Evolutionary conservation across 1,140 invertebrate species (phyloP).

Genomic region (Drosophila kepulauana): DNA sequence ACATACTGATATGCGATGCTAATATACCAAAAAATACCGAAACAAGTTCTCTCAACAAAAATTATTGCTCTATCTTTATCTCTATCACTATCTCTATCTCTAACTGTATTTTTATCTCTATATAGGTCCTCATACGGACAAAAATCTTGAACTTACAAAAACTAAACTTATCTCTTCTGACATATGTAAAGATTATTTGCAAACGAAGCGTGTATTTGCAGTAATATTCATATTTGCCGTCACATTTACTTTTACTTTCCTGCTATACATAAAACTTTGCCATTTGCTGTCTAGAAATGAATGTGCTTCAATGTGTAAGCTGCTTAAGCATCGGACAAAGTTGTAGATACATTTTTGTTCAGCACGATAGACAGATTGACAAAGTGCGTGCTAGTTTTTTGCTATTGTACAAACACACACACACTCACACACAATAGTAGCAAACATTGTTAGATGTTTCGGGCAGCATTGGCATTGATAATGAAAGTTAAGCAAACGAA

Average conservation of each 20-base stretch:
- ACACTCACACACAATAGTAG: not conserved
- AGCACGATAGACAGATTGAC: not conserved
- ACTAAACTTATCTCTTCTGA: too few relatives aligned
- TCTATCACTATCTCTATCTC: too few relatives aligned
- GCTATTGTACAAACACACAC: slow-evolving; percentile 17
- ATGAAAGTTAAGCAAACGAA: slow-evolving; percentile 58
- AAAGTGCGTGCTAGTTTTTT: slow-evolving; percentile 12
- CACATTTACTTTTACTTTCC: not conserved
- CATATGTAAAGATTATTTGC: too few relatives aligned
- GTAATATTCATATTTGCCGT: too few relatives aligned
- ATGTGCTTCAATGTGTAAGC: not conserved
- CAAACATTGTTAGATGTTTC: not conserved
- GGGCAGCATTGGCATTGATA: slow-evolving; percentile 65
- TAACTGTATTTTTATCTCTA: too few relatives aligned
- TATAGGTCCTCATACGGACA: too few relatives aligned
- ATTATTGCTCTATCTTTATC: too few relatives aligned
- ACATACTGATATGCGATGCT: too few relatives aligned
- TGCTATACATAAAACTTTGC: not conserved
- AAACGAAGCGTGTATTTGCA: too few relatives aligned
- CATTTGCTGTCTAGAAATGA: not conserved
- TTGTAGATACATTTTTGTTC: slow-evolving; percentile 7
- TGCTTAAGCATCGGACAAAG: slow-evolving; percentile 1
- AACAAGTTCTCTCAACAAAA: too few relatives aligned
- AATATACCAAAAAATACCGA: too few relatives aligned
- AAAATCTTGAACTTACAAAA: too few relatives aligned